Evolutionary conservation across 2,797 vertebrate species (phyloP).

Genomic region (Amazonetta brasiliensis): DNA sequence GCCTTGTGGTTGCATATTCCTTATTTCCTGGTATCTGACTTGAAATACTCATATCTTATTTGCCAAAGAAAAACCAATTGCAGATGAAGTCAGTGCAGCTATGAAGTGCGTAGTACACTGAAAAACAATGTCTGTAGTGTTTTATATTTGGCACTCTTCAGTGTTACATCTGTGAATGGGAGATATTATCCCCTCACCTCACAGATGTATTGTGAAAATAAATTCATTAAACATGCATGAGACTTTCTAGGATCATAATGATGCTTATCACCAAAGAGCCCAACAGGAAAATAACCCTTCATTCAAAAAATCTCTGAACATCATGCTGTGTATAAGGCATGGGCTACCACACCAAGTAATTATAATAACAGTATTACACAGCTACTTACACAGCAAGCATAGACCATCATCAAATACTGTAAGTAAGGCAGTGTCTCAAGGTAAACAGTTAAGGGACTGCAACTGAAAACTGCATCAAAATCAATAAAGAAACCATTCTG

Average conservation of each 20-base stretch:
- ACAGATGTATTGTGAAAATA: not conserved
- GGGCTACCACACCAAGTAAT: not conserved
- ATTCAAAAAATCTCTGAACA: not conserved
- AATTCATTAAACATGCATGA: not conserved
- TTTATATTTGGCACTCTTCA: not conserved
- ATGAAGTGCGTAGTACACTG: not conserved
- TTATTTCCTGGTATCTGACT: not conserved
- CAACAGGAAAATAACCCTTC: not conserved
- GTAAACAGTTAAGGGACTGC: not conserved
- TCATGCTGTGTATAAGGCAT: not conserved
- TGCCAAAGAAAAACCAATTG: not conserved
- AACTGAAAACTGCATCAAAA: not conserved
- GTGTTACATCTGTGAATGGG: not conserved
- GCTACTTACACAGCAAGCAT: not conserved
- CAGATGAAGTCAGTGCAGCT: not conserved
- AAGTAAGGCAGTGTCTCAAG: not conserved
- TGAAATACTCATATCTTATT: not conserved
- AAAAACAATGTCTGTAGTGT: not conserved
- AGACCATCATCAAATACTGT: not conserved
- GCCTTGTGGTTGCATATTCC: not conserved
- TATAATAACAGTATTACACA: not conserved
- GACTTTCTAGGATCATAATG: not conserved
- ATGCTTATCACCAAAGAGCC: not conserved
- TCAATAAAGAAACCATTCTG: not conserved
- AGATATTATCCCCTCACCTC: not conserved